Percentiles rank a stretch among this genome's conserved stretches.
phyloP scores from a whole-genome alignment of 1,140 invertebrate genomes.

The Heliconius himera region DNA sequence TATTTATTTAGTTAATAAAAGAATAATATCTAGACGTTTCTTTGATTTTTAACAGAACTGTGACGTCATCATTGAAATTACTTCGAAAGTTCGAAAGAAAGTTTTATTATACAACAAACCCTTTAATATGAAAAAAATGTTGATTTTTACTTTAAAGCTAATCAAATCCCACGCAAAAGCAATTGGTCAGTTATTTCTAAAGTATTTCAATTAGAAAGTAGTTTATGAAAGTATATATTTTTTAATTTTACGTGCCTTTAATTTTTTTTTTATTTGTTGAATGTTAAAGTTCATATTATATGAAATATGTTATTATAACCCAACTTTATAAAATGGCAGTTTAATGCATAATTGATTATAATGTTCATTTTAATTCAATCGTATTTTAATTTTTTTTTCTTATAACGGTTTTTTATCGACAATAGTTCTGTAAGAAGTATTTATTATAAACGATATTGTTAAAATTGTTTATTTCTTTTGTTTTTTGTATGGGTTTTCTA shows the following conservation, averaged over 20 bases:
- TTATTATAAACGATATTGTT: neutral
- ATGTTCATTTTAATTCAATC: neutral
- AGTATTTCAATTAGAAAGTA: neutral
- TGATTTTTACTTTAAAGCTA: too few species aligned
- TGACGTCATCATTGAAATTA: neutral
- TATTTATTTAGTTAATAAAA: constrained; percentile 72
- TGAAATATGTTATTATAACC: neutral
- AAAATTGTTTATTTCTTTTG: neutral
- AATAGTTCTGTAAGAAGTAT: neutral
- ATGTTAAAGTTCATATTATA: neutral
- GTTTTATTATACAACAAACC: constrained; percentile 22
- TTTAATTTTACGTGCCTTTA: neutral
- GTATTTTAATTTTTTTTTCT: neutral
- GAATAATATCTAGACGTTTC: constrained; percentile 38
- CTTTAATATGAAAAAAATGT: too few species aligned
- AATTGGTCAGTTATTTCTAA: neutral
- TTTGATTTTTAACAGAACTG: constrained; percentile 14
- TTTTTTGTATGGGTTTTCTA: neutral
- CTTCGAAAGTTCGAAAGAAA: neutral
- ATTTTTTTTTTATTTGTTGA: neutral
- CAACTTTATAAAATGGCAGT: neutral
- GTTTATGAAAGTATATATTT: neutral
- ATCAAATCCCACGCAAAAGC: neutral
- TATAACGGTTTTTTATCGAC: neutral
- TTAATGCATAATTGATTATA: neutral